Conservation (phyloP, 2,797 vertebrate genomes). For the Hippocampus kuda region DNA sequence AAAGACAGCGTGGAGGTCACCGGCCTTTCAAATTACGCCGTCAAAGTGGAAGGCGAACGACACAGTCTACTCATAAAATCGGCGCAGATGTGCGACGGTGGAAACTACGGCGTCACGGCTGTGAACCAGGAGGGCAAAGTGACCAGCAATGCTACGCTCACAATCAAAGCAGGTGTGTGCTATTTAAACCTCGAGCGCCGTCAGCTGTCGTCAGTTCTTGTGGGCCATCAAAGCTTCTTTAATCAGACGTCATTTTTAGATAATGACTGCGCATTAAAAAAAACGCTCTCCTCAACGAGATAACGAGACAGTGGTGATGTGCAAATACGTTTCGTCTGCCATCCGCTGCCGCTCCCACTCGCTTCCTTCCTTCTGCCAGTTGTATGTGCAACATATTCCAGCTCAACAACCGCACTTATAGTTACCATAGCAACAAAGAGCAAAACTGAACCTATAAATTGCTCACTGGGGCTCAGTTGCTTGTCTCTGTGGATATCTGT, state of each 20-base stretch:
- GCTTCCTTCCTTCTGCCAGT: constrained; percentile 44
- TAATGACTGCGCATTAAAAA: not conserved
- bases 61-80: constrained; percentile 82
- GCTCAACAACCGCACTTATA: constrained; percentile 59
- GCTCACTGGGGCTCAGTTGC: constrained; percentile 46
- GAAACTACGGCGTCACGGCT: constrained; percentile 80
- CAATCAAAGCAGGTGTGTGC: constrained; percentile 77
- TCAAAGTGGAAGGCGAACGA: constrained; percentile 87
- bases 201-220: not conserved
- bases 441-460: constrained; percentile 67
- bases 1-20: constrained; percentile 69
- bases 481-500: constrained; percentile 47
- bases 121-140: constrained; percentile 80
- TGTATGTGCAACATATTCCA: constrained; percentile 56
- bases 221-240: not conserved
- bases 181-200: not conserved
- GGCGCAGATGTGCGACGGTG: constrained; percentile 72
- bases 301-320: not conserved
- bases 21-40: constrained; percentile 60
- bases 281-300: not conserved
- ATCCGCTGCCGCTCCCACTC: constrained; percentile 31
- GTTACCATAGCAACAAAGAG: constrained; percentile 73
- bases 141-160: constrained; percentile 75
- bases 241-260: not conserved
- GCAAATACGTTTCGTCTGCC: not conserved